Base-by-base conservation (phyloP, 2,888 invertebrate genomes). In the Chromoteleia sp. region DNA sequence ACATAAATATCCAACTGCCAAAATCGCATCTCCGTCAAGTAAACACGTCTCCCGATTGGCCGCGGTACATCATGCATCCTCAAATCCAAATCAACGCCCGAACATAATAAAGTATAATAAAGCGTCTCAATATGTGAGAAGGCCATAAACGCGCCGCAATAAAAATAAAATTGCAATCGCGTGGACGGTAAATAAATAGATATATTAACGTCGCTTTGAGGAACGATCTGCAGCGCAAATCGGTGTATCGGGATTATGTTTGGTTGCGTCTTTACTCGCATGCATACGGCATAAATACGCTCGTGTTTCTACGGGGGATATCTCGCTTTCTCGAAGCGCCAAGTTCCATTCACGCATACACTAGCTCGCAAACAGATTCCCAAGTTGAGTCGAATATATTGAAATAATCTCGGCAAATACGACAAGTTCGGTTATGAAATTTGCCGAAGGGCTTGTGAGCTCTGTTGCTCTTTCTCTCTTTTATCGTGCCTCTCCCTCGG, bases 361-460 rank as follows among this genome's bases (percentile, higher is more conserved):
- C 89, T 87, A 86, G 87, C 88, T 90, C 86, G 90, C 91, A 91
- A 91, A 91, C 91, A 91, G 91, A 91, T 91, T 91, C 85, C 88
- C 88, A 87, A 89, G 89, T 90, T 90, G 88, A 92, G 91, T 91
- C 91, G 91, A 92, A 91, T 91, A 91, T 92, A 91, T 92, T 91
- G 91, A 92, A 91, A 91, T 91, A 92, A 91, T 92, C 91, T 91
- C 91, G 87, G 92, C 90, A 92, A 91, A 91, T 92, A 91, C 91
- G 91, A 91, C 91, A 91, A 91, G 91, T 91, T 91, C 92, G 91
- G 91, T 91, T 91, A 91, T 91, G 91, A 91, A 91, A 92, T 92
- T 91, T 92, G 91, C 91, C 91, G 89, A 91, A 91, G 91, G 91
- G 91, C 91, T 91, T 91, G 91, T 87, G 91, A 87, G 88, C 87